These are phyloP conservation scores for Drosophila sp. DNA, from an alignment of 1,140 invertebrate genomes.

Conservation along the genomic window DNA sequence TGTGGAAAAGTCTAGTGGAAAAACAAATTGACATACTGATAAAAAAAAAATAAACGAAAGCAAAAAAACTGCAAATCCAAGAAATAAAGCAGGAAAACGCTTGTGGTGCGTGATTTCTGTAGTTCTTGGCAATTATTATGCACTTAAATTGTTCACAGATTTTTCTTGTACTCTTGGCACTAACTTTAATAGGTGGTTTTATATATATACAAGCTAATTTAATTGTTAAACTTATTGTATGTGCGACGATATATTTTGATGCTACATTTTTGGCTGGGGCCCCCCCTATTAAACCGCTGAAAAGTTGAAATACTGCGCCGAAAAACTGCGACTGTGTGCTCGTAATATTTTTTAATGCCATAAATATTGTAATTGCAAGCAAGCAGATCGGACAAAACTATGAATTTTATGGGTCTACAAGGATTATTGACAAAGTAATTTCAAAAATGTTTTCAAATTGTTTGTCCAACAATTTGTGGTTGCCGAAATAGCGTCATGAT, in stretches of 20 bases:
- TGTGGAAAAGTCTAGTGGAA: constrained; percentile 10
- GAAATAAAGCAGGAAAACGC: background rate
- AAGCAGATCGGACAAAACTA: constrained; percentile 5
- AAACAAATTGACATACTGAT: constrained; percentile 70
- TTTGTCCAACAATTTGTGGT: background rate
- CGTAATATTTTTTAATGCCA: constrained; percentile 7
- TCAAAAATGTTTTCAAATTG: constrained; percentile 1
- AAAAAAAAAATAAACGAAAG: constrained; percentile 37
- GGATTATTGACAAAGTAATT: constrained; percentile 14
- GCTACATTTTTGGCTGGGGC: constrained; percentile 25
- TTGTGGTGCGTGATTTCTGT: constrained; percentile 5
- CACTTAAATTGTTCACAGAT: constrained; percentile 38
- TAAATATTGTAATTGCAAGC: constrained; percentile 7
- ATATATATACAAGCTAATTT: constrained; percentile 34
- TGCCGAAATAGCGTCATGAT: background rate
- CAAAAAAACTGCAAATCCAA: background rate
- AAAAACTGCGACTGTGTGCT: constrained; percentile 11
- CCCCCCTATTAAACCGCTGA: constrained; percentile 1
- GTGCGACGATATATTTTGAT: constrained; percentile 21
- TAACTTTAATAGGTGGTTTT: constrained; percentile 15
- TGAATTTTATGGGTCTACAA: background rate
- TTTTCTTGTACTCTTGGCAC: constrained; percentile 33
- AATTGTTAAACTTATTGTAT: constrained; percentile 22
- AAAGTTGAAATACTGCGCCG: background rate
- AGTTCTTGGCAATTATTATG: constrained; percentile 33